Evolutionary conservation across 2,888 invertebrate genomes (phyloP).

Genomic region (Chaetogeoica ovagalla): DNA sequence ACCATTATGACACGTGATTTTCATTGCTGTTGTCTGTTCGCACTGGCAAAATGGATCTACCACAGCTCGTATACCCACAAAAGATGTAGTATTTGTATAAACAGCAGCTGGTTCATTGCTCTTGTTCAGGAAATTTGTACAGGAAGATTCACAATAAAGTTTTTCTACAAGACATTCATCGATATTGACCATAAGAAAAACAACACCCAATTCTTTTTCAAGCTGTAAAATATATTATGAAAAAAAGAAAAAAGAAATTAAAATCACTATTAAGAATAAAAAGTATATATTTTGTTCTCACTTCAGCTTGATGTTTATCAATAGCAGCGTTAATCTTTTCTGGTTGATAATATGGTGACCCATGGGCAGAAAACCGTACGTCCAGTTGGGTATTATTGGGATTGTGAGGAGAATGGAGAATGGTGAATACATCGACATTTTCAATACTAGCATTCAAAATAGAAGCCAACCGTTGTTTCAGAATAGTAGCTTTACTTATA

Average conservation of each 20-base stretch:
- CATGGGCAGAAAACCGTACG: slow-evolving; percentile 89
- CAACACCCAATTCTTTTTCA: slow-evolving; percentile 64
- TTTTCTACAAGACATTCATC: slow-evolving; percentile 85
- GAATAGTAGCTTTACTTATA: slow-evolving; percentile 74
- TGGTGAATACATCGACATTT: slow-evolving; percentile 93
- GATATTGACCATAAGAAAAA: slow-evolving; percentile 85
- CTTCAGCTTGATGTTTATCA: slow-evolving; percentile 71
- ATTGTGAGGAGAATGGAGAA: slow-evolving; percentile 70
- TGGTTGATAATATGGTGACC: slow-evolving; percentile 88
- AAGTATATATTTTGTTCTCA: slow-evolving; percentile 57
- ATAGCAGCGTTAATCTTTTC: slow-evolving; percentile 85
- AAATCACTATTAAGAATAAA: neutral
- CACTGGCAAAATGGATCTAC: slow-evolving; percentile 80
- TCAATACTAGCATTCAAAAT: slow-evolving; percentile 77
- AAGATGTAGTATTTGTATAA: slow-evolving; percentile 89
- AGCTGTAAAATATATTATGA: slow-evolving; percentile 27
- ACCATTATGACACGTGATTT: slow-evolving; percentile 74
- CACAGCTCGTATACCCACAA: slow-evolving; percentile 87
- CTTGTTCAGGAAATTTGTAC: slow-evolving; percentile 76
- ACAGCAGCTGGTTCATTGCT: slow-evolving; percentile 78
- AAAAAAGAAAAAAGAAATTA: neutral
- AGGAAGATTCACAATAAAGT: slow-evolving; percentile 71
- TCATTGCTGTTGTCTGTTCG: slow-evolving; percentile 61
- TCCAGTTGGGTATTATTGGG: slow-evolving; percentile 68
- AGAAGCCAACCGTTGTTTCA: slow-evolving; percentile 67